A percentile compares a stretch with the other conserved stretches of the same genome.
Evolutionary conservation across 2,113 vertebrate species (phyloP).

Genomic region (Anser brachyrhynchus): DNA sequence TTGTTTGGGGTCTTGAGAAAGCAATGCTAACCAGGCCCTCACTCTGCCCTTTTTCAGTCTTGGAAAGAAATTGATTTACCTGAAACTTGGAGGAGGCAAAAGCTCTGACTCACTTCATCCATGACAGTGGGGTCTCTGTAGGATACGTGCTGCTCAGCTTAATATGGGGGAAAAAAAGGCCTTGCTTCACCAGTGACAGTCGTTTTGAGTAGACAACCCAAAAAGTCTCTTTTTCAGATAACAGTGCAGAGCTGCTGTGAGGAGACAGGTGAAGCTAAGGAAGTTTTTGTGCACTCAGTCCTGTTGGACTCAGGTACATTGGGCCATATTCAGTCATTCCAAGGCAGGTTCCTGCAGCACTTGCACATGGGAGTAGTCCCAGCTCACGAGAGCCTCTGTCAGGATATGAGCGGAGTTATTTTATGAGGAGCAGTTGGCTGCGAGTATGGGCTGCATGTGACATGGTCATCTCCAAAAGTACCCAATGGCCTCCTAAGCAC

Average conservation of each 20-base stretch:
- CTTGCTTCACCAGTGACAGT: not conserved
- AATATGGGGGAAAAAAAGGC: not conserved
- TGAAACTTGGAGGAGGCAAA: constrained; percentile 4
- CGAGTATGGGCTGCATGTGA: not conserved
- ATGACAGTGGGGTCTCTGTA: not conserved
- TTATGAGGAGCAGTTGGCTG: not conserved
- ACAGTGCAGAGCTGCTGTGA: not conserved
- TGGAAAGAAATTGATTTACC: constrained; percentile 21
- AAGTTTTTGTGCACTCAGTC: not conserved
- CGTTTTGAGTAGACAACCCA: not conserved
- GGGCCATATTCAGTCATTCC: not conserved
- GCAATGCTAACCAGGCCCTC: not conserved
- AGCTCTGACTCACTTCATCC: not conserved
- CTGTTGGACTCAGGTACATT: no score
- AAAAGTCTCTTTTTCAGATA: not conserved
- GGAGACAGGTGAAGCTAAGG: no score
- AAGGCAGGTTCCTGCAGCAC: not conserved
- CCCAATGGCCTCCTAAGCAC: not conserved
- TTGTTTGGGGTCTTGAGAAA: not conserved
- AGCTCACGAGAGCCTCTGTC: not conserved
- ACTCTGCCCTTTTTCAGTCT: not conserved
- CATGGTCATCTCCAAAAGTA: not conserved
- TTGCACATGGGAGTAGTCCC: not conserved
- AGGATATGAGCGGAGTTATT: not conserved
- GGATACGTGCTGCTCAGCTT: not conserved